These are phyloP conservation scores for Agrilus planipennis DNA, from an alignment of 1,140 invertebrate species.

Conservation along the genomic window DNA sequence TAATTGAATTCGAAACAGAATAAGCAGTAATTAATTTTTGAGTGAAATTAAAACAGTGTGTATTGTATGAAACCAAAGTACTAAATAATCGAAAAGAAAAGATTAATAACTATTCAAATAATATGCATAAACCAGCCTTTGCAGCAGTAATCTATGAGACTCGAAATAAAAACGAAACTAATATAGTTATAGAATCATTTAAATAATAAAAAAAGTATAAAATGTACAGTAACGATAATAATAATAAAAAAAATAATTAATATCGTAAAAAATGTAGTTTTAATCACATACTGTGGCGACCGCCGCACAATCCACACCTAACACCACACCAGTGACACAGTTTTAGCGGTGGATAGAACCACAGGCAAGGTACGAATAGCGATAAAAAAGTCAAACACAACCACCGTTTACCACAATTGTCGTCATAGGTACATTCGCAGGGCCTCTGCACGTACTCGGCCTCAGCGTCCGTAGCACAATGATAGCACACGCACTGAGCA, in stretches of 20 bases:
- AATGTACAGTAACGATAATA: background rate
- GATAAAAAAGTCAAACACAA: conserved; percentile 73
- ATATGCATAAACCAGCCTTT: background rate
- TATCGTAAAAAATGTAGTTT: conserved; percentile 20
- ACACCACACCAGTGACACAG: conserved; percentile 74
- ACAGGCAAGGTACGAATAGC: conserved; percentile 82
- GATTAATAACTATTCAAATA: no score
- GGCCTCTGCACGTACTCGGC: conserved; percentile 69
- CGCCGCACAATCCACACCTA: conserved; percentile 68
- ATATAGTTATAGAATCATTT: no score
- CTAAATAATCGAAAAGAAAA: no score
- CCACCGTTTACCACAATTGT: conserved; percentile 58
- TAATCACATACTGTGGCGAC: conserved; percentile 47
- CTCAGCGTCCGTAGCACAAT: conserved; percentile 81
- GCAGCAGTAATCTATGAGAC: background rate
- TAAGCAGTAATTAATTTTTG: no score
- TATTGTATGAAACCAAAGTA: no score
- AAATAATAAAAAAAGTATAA: background rate
- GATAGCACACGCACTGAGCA: conserved; percentile 72
- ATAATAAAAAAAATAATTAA: conserved; percentile 8
- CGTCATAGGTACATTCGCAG: conserved; percentile 54
- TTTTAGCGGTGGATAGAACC: conserved; percentile 79
- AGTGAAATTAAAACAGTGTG: no score
- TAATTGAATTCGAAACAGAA: no score
- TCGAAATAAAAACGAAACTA: no score